Conservation (phyloP, 2,888 invertebrate species). For the Melitaea athalia region DNA sequence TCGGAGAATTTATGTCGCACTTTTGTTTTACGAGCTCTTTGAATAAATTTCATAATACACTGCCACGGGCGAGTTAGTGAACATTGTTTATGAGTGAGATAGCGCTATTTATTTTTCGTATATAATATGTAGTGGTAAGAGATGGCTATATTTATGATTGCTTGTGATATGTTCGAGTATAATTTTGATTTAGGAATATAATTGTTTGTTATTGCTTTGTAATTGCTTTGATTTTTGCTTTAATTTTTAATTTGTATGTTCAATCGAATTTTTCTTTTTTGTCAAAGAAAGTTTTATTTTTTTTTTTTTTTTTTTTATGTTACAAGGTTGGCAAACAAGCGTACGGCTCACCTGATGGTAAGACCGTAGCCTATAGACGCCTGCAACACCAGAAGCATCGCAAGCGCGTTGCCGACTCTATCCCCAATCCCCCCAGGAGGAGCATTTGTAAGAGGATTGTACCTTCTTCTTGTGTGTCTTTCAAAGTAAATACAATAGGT, state of each 20-base stretch:
- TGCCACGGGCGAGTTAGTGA: conserved; percentile 47
- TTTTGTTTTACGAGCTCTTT: conserved; percentile 75
- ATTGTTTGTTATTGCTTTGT: conserved; percentile 5
- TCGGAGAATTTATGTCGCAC: conserved; percentile 71
- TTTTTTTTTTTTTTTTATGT: no score
- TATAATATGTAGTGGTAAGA: conserved; percentile 47
- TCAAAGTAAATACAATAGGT: no score
- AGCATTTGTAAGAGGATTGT: no score
- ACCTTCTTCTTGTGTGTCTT: no score
- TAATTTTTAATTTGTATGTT: background rate
- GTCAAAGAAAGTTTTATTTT: no score
- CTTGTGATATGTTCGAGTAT: conserved; percentile 18
- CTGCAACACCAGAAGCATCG: no score
- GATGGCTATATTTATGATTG: conserved; percentile 43
- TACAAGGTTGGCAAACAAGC: no score
- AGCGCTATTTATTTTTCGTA: conserved; percentile 43
- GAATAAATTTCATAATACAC: conserved; percentile 63
- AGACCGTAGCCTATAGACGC: no score
- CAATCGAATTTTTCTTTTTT: background rate
- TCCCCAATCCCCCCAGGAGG: no score
- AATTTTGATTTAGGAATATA: conserved; percentile 19
- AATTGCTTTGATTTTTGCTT: background rate
- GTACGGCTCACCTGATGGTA: no score
- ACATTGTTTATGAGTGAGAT: conserved; percentile 52
- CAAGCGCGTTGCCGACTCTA: no score